Percentiles rank a stretch among this genome's conserved stretches.
These are phyloP conservation scores for Penaeus vannamei DNA, from an alignment of 1,140 invertebrate species.

Conservation along the genomic window DNA sequence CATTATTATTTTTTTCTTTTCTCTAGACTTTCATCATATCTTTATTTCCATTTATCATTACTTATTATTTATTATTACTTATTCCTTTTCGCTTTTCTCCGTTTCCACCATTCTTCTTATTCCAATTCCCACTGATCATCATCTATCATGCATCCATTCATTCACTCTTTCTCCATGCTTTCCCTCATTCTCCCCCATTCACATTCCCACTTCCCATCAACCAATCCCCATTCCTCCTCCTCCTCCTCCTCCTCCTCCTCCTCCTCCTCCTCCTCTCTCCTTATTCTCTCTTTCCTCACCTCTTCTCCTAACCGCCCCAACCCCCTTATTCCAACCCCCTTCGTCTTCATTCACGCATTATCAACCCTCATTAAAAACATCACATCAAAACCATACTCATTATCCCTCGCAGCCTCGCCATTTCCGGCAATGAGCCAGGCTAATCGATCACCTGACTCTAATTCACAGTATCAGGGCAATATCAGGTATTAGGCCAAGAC, in stretches of 20 bases:
- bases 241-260: constrained; percentile 3
- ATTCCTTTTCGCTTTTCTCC: background rate
- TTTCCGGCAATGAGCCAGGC: too few relatives aligned
- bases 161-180: background rate
- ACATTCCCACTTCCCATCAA: background rate
- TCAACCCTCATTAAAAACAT: too few relatives aligned
- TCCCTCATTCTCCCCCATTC: background rate
- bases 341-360: too few relatives aligned
- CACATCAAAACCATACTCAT: too few relatives aligned
- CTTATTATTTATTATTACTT: background rate
- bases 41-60: background rate
- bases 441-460: too few relatives aligned
- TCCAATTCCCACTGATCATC: background rate
- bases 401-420: too few relatives aligned
- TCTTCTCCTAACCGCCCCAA: background rate
- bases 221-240: background rate
- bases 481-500: too few relatives aligned
- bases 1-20: too few relatives aligned
- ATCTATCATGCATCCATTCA: background rate
- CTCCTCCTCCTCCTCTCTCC: background rate
- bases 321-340: too few relatives aligned
- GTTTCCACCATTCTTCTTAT: background rate
- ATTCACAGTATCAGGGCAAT: too few relatives aligned
- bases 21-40: too few relatives aligned
- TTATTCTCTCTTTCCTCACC: background rate